These are phyloP conservation scores for Euproctis similis DNA, from an alignment of 2,888 invertebrate genomes.

Conservation along the genomic window DNA sequence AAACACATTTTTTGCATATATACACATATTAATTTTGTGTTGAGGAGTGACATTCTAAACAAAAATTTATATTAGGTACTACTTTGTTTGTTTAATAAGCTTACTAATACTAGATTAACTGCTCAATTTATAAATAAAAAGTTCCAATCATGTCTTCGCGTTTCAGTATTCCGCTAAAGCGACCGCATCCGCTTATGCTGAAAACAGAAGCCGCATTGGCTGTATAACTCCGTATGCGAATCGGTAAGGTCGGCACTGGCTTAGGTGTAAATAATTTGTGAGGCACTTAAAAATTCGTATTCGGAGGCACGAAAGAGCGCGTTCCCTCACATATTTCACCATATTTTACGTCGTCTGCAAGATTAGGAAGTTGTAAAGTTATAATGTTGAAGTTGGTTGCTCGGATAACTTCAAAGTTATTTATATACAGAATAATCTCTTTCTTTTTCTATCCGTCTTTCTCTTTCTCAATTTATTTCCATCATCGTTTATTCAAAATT, in stretches of 20 bases:
- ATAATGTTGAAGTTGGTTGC: conserved; percentile 2
- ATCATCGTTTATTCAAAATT: background rate
- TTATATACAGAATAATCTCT: conserved; percentile 6
- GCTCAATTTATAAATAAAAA: no score
- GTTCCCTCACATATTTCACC: no score
- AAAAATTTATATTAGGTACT: no score
- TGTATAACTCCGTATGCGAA: conserved; percentile 15
- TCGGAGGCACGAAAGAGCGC: conserved; percentile 18
- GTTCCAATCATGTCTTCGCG: no score
- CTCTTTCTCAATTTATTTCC: background rate
- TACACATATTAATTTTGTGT: no score
- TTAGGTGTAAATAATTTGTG: conserved; percentile 32
- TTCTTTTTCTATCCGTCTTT: background rate
- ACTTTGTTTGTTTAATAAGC: no score
- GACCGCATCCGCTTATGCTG: conserved; percentile 1
- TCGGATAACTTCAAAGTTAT: background rate
- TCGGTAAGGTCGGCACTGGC: conserved; percentile 24
- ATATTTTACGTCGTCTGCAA: conserved; percentile 15
- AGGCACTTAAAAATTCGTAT: conserved; percentile 28
- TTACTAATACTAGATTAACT: no score
- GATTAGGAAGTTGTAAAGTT: conserved; percentile 17
- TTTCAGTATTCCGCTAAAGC: conserved; percentile 2
- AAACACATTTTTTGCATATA: no score
- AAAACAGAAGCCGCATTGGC: conserved; percentile 5
- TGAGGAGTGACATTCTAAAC: no score